Percentiles rank a stretch among this genome's conserved stretches.
phyloP scores from a whole-genome alignment of 37 sponge, comb jelly and placozoan genomes.

The Agelas oroides region DNA sequence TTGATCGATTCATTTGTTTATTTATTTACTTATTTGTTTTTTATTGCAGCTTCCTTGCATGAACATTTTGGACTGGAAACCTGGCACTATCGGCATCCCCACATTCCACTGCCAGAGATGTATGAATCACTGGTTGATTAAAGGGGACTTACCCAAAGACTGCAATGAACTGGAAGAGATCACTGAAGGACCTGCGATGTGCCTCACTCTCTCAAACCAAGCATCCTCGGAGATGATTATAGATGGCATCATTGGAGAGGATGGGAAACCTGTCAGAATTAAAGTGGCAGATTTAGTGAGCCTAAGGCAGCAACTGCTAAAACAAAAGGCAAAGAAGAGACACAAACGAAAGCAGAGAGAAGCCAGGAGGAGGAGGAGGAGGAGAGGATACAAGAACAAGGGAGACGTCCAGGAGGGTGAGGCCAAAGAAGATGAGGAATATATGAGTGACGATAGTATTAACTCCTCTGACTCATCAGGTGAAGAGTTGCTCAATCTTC shows the following conservation, averaged over 20 bases:
- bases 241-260: background rate
- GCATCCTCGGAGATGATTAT: background rate
- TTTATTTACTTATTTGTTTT: background rate
- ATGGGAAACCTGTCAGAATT: constrained; percentile 6
- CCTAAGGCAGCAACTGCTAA: background rate
- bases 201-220: background rate
- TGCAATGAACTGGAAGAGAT: constrained; percentile 19
- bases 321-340: background rate
- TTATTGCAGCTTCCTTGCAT: constrained; percentile 24
- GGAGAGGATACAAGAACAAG: too few species aligned
- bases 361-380: background rate
- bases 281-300: background rate
- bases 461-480: background rate
- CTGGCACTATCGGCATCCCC: constrained; percentile 38
- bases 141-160: constrained; percentile 13
- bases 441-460: too few species aligned
- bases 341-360: background rate
- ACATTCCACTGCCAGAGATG: constrained; percentile 33
- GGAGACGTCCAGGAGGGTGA: too few species aligned
- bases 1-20: background rate
- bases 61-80: constrained; percentile 21
- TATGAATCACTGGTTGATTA: constrained; percentile 11
- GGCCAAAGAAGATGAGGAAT: too few species aligned
- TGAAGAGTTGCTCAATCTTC: background rate
- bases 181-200: constrained; percentile 32